These are phyloP conservation scores for Polylopha cassiicola DNA, from an alignment of 2,888 invertebrate genomes.

Conservation along the genomic window DNA sequence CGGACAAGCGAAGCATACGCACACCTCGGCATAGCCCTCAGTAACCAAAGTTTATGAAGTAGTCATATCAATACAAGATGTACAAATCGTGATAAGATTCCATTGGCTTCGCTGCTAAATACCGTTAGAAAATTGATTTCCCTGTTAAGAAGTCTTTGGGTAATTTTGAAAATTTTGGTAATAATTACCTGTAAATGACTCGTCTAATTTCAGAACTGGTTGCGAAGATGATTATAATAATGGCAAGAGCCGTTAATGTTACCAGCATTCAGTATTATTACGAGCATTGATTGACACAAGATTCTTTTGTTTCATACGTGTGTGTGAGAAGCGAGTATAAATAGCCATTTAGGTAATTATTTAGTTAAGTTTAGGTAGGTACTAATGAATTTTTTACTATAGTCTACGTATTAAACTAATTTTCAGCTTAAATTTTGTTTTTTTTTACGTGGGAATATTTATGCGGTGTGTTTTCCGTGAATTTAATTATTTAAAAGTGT, in stretches of 20 bases:
- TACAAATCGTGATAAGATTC: too few relatives aligned
- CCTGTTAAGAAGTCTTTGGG: too few relatives aligned
- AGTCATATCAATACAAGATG: too few relatives aligned
- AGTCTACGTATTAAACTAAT: conserved; percentile 21
- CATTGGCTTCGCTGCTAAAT: too few relatives aligned
- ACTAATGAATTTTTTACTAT: conserved; percentile 21
- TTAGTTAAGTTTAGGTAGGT: conserved; percentile 20
- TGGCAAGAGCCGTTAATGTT: conserved; percentile 10
- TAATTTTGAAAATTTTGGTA: too few relatives aligned
- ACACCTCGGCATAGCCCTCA: conserved; percentile 79
- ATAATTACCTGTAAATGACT: too few relatives aligned
- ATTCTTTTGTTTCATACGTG: conserved; percentile 36
- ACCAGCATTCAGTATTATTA: conserved; percentile 19
- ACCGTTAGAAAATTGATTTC: too few relatives aligned
- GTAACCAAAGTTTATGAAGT: conserved; percentile 30
- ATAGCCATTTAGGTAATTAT: conserved; percentile 27
- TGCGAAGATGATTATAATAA: conserved; percentile 10
- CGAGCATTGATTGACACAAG: conserved; percentile 37
- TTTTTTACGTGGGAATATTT: conserved; percentile 21
- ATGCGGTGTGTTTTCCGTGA: conserved; percentile 9
- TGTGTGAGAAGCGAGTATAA: conserved; percentile 38
- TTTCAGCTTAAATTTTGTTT: conserved; percentile 26
- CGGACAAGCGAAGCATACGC: conserved; percentile 69
- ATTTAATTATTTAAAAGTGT: conserved; percentile 8
- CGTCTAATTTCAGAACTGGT: too few relatives aligned